These are phyloP conservation scores for Lophotriccus pileatus DNA, from an alignment of 2,797 vertebrate genomes.

Conservation along the genomic window DNA sequence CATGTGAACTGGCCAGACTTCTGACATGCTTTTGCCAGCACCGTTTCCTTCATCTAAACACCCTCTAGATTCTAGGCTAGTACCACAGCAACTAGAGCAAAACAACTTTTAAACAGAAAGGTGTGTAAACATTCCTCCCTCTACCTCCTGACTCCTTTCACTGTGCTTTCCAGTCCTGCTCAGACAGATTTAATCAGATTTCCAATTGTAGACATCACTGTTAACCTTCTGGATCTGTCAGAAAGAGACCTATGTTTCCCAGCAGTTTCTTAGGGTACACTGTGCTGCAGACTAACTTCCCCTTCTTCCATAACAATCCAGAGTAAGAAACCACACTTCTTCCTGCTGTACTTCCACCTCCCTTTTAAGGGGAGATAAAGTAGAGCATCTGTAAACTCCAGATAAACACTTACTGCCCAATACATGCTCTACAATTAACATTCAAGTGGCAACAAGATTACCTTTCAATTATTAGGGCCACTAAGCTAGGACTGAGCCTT, in stretches of 20 bases:
- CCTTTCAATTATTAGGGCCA: background rate
- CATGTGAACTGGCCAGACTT: background rate
- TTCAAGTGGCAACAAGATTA: background rate
- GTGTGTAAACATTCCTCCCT: background rate
- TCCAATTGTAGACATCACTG: background rate
- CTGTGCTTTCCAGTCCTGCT: background rate
- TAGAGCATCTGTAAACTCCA: background rate
- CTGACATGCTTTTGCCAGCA: background rate
- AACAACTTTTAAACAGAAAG: background rate
- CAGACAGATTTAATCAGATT: background rate
- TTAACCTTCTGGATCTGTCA: background rate
- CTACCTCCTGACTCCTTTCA: background rate
- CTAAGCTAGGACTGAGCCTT: background rate
- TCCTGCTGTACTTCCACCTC: background rate
- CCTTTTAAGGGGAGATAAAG: background rate
- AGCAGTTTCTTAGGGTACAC: background rate
- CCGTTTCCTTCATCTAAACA: background rate
- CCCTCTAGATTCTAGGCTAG: background rate
- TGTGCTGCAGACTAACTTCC: background rate
- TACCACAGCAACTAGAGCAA: background rate
- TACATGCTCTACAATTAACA: fast-evolving
- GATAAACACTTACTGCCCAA: background rate
- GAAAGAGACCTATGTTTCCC: background rate
- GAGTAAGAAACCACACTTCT: background rate
- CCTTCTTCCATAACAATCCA: fast-evolving